A percentile compares a stretch with the other conserved stretches of the same genome.
These are phyloP conservation scores for Eospalax fontanierii DNA, from an alignment of 2,797 vertebrate genomes.

Conservation along the genomic window DNA sequence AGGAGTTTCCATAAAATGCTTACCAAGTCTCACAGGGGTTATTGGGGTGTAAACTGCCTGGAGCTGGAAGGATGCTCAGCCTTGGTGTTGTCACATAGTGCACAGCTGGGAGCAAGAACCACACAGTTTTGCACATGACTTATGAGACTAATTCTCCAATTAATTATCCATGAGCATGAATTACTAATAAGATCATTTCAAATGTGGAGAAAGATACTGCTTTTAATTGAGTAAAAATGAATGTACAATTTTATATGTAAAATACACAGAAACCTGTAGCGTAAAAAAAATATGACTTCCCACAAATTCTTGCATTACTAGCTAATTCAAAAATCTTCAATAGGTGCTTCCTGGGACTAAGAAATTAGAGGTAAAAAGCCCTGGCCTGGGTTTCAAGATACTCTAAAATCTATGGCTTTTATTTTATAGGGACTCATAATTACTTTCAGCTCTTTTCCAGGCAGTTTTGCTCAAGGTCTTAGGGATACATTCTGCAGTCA, in stretches of 20 bases:
- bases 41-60: background rate
- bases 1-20: constrained; percentile 55
- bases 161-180: background rate
- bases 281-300: background rate
- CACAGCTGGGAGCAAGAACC: fast-evolving
- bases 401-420: background rate
- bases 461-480: background rate
- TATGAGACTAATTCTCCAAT: background rate
- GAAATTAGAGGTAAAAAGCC: background rate
- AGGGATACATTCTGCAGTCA: background rate
- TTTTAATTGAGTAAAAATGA: background rate
- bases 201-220: background rate
- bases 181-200: background rate
- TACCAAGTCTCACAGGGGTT: background rate
- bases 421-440: background rate
- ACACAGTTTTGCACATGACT: no score
- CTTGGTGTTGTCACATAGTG: background rate
- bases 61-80: background rate
- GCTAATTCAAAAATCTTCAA: background rate
- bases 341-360: background rate
- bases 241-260: background rate
- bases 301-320: background rate
- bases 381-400: background rate
- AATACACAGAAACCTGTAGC: background rate
- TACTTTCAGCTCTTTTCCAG: background rate